Conservation (phyloP, 2,113 vertebrate species). For the Ceyx cyanopectus region DNA sequence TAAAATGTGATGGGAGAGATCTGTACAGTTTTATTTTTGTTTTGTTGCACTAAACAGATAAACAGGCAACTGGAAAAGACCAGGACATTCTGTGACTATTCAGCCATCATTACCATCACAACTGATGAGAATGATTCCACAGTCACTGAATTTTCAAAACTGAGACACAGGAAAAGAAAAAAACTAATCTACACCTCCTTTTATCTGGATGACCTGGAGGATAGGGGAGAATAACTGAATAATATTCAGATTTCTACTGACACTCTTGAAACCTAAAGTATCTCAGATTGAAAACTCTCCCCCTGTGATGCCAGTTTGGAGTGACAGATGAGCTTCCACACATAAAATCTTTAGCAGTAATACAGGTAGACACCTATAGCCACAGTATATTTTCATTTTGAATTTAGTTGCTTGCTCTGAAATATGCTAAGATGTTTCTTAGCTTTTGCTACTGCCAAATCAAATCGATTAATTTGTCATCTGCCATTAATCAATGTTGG, state of each 20-base stretch:
- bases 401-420: background rate
- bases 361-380: background rate
- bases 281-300: background rate
- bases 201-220: background rate
- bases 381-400: background rate
- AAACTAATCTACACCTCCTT: background rate
- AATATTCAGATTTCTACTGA: background rate
- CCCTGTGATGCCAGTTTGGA: background rate
- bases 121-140: background rate
- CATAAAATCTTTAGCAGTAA: background rate
- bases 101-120: background rate
- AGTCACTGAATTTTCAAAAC: background rate
- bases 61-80: background rate
- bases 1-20: slow-evolving; percentile 31
- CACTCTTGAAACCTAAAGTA: background rate
- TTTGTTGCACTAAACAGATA: slow-evolving; percentile 8
- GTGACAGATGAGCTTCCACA: background rate
- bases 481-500: background rate
- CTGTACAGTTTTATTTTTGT: slow-evolving; percentile 33
- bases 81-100: background rate
- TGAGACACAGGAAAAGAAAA: background rate
- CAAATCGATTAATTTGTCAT: background rate
- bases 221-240: background rate
- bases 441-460: background rate
- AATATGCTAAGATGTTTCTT: background rate